These are phyloP conservation scores for Hanleya hanleyi DNA, from an alignment of 2,888 invertebrate species.

Conservation along the genomic window DNA sequence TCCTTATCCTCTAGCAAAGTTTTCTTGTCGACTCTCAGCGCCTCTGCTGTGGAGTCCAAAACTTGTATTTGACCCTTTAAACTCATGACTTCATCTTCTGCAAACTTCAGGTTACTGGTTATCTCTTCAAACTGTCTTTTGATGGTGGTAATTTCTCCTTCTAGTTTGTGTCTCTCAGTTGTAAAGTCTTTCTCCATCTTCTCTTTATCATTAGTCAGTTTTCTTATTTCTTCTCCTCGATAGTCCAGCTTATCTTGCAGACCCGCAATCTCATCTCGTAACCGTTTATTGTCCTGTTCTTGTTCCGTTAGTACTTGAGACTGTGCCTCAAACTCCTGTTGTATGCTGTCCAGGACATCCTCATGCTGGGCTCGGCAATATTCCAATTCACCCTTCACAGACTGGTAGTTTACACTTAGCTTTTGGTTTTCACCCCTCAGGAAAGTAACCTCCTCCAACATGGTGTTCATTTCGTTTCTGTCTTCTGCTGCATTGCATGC, in stretches of 20 bases:
- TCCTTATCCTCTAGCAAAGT: not conserved
- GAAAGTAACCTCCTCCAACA: not conserved
- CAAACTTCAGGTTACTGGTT: not conserved
- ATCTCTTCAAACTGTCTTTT: constrained; percentile 30
- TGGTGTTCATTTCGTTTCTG: not conserved
- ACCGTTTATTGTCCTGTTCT: not conserved
- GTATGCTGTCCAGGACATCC: not conserved
- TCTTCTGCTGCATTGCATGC: not conserved
- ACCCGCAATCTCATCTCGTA: not conserved
- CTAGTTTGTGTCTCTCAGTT: constrained; percentile 19
- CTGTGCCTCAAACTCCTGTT: constrained; percentile 4
- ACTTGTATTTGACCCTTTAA: not conserved
- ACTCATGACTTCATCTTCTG: not conserved
- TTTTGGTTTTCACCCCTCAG: constrained; percentile 1
- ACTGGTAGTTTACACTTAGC: not conserved
- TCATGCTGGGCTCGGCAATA: not conserved
- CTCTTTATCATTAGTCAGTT: constrained; percentile 15
- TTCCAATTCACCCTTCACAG: constrained; percentile 7
- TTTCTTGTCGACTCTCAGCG: not conserved
- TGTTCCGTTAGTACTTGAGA: not conserved
- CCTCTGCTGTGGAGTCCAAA: not conserved
- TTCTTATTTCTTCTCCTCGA: constrained; percentile 15
- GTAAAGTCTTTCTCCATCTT: constrained; percentile 24
- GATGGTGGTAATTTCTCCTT: constrained; percentile 37
- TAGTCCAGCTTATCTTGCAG: constrained; percentile 7